Evolutionary conservation across 2,797 vertebrate genomes (phyloP).

Genomic region (Eleutherodactylus coqui): DNA sequence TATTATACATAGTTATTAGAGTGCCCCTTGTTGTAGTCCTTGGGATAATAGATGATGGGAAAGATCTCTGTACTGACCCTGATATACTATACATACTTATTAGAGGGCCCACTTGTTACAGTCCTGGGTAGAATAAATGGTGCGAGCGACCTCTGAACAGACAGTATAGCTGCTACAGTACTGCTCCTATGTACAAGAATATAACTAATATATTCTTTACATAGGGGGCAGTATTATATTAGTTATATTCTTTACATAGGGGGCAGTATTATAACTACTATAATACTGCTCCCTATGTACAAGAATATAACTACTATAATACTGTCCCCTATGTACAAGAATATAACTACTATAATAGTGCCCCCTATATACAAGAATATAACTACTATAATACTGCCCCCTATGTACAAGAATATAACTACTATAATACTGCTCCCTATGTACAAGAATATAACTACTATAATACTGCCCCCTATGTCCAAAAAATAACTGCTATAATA

Average conservation of each 20-base stretch:
- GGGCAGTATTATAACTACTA: constrained; percentile 10
- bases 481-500: constrained; percentile 22
- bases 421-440: not conserved
- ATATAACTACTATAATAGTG: not conserved
- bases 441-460: constrained; percentile 7
- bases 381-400: not conserved
- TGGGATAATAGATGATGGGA: too few species aligned
- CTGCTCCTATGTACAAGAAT: not conserved
- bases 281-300: not conserved
- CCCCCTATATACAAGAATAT: not conserved
- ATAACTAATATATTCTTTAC: not conserved
- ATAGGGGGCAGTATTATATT: not conserved
- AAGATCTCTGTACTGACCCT: too few species aligned
- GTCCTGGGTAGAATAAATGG: too few species aligned
- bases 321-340: not conserved
- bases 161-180: not conserved
- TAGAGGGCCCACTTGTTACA: too few species aligned
- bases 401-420: not conserved
- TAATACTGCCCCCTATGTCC: constrained; percentile 7
- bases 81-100: not conserved
- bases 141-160: not conserved
- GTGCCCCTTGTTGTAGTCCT: too few species aligned
- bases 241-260: not conserved
- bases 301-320: not conserved
- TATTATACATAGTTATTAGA: too few species aligned